Evolutionary conservation across 2,797 vertebrate genomes (phyloP).

Genomic region (Channa striata): DNA sequence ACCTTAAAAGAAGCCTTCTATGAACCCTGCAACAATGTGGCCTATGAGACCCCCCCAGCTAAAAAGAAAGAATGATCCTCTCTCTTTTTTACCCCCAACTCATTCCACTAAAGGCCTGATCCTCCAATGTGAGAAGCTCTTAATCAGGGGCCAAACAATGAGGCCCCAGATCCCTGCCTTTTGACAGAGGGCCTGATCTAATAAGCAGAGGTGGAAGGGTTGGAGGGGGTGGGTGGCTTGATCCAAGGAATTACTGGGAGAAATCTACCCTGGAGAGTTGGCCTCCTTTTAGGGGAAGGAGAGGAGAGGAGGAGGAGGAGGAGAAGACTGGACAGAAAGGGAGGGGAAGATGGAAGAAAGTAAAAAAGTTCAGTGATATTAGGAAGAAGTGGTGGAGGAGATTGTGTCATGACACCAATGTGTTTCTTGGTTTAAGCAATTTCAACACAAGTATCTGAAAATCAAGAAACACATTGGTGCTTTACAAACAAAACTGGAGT

Average conservation of each 20-base stretch:
- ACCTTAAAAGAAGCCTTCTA: slow-evolving; percentile 73
- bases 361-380: background rate
- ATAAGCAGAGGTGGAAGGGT: slow-evolving; percentile 69
- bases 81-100: slow-evolving; percentile 56
- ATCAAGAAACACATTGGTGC: background rate
- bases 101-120: slow-evolving; percentile 69
- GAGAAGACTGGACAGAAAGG: background rate
- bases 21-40: slow-evolving; percentile 81
- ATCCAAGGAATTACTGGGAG: slow-evolving; percentile 75
- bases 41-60: slow-evolving; percentile 69
- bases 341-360: slow-evolving; percentile 13
- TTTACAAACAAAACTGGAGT: too few species aligned
- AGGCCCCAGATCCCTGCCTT: slow-evolving; percentile 74
- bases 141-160: slow-evolving; percentile 86
- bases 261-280: slow-evolving; percentile 58
- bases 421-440: too few species aligned
- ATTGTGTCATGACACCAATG: background rate
- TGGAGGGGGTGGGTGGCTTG: slow-evolving; percentile 43
- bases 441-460: background rate
- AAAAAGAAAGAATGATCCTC: slow-evolving; percentile 70
- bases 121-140: slow-evolving; percentile 83
- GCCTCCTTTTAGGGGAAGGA: slow-evolving; percentile 10
- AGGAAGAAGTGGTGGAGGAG: background rate
- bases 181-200: slow-evolving; percentile 80
- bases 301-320: slow-evolving; percentile 4